Conservation (phyloP, 2,797 vertebrate species). For the Benthosema pterotum region DNA sequence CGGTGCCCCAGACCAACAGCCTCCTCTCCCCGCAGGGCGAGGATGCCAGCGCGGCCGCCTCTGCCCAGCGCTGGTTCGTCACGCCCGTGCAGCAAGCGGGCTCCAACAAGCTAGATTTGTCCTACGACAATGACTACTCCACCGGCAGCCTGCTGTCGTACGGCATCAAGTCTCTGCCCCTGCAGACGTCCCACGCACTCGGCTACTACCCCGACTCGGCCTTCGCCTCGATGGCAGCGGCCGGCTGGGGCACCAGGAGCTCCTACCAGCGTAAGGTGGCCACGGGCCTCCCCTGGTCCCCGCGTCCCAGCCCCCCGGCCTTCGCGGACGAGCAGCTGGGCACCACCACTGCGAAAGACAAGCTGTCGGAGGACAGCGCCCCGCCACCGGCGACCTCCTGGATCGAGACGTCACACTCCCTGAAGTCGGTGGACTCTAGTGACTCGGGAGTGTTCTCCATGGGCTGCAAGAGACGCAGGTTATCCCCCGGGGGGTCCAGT, state of each 20-base stretch:
- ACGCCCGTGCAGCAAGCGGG: constrained; percentile 90
- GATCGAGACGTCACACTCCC: constrained; percentile 93
- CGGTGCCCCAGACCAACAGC: constrained; percentile 94
- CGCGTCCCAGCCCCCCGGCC: constrained; percentile 90
- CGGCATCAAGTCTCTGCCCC: constrained; percentile 93
- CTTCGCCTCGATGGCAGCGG: constrained; percentile 92
- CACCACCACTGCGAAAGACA: constrained; percentile 83
- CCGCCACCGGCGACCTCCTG: constrained; percentile 79
- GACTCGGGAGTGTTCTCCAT: constrained; percentile 92
- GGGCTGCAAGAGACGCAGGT: constrained; percentile 94
- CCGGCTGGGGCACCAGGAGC: constrained; percentile 89
- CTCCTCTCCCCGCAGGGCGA: constrained; percentile 93
- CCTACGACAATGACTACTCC: constrained; percentile 93
- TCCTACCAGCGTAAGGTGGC: constrained; percentile 96
- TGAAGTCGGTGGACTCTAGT: constrained; percentile 94
- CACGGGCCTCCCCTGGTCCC: constrained; percentile 91
- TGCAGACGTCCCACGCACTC: constrained; percentile 94
- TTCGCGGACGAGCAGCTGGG: constrained; percentile 93
- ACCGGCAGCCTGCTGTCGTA: constrained; percentile 93
- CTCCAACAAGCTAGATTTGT: constrained; percentile 92
- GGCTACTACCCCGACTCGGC: constrained; percentile 95
- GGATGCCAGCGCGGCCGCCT: constrained; percentile 84
- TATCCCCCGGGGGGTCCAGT: constrained; percentile 94
- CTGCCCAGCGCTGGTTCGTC: constrained; percentile 95
- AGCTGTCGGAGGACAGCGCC: constrained; percentile 89